A percentile compares a stretch with the other conserved stretches of the same genome.
These are phyloP conservation scores for Drosophila nasuta DNA, from an alignment of 1,140 invertebrate genomes.

Conservation along the genomic window DNA sequence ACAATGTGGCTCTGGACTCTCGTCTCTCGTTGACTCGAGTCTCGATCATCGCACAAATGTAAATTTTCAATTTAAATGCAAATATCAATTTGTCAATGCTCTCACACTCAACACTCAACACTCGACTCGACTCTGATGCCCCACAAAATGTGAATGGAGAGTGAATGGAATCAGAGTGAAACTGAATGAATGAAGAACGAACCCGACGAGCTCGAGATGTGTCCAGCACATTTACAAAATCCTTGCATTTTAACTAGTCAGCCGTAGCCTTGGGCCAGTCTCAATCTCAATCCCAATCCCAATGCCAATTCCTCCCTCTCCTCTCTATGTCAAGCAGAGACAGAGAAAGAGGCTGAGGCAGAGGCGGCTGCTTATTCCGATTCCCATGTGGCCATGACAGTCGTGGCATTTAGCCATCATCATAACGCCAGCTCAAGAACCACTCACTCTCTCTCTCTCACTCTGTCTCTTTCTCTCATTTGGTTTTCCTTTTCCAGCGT, in stretches of 20 bases:
- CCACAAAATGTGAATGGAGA: conserved; percentile 6
- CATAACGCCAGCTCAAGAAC: conserved; percentile 59
- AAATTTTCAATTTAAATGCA: conserved; percentile 85
- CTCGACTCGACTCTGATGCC: conserved; percentile 20
- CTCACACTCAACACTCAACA: not conserved
- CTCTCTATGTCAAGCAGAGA: not conserved
- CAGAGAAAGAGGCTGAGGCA: not conserved
- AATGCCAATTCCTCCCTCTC: not conserved
- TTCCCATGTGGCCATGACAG: conserved; percentile 74
- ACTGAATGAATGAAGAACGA: conserved; percentile 1
- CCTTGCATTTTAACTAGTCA: conserved; percentile 83
- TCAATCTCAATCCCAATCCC: conserved; percentile 24
- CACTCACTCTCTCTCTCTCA: conserved; percentile 4
- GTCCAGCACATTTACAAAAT: conserved; percentile 41
- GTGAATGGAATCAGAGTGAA: not conserved
- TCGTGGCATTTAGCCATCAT: conserved; percentile 79
- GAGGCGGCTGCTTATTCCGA: conserved; percentile 40
- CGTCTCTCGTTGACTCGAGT: conserved; percentile 1
- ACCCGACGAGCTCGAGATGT: conserved; percentile 2
- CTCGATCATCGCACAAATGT: conserved; percentile 82
- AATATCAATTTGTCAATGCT: conserved; percentile 85
- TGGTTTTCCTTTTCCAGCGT: conserved; percentile 2
- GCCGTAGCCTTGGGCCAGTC: conserved; percentile 62
- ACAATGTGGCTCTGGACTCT: conserved; percentile 48
- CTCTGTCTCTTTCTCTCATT: not conserved